phyloP scores from a whole-genome alignment of 2,888 invertebrate genomes.

The Periphyllus acericola region DNA sequence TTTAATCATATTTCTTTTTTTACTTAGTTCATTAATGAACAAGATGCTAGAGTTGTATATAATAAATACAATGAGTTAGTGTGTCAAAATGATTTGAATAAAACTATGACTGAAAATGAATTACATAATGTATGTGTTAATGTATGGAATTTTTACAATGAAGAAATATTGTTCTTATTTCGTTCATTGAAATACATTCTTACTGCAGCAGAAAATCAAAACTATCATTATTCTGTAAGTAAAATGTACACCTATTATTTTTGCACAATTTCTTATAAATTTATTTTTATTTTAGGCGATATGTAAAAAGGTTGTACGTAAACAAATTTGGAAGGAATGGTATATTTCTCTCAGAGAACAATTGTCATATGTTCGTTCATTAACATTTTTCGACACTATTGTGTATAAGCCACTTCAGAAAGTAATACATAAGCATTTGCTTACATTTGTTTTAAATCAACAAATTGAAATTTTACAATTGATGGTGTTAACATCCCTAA shows the following conservation, averaged over 20 bases:
- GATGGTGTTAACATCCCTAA: constrained; percentile 50
- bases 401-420: constrained; percentile 54
- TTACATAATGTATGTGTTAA: constrained; percentile 50
- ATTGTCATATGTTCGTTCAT: constrained; percentile 51
- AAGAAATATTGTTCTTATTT: constrained; percentile 54
- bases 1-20: background rate
- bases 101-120: constrained; percentile 40
- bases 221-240: constrained; percentile 46
- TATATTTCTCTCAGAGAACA: constrained; percentile 36
- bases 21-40: constrained; percentile 42
- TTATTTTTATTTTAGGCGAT: background rate
- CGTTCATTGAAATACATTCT: constrained; percentile 53
- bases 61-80: constrained; percentile 30
- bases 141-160: constrained; percentile 56
- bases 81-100: constrained; percentile 22
- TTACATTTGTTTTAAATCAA: constrained; percentile 53
- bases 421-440: constrained; percentile 31
- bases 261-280: too few relatives aligned
- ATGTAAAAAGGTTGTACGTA: constrained; percentile 40
- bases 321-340: constrained; percentile 58
- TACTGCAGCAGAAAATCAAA: constrained; percentile 49
- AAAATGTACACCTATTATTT: background rate
- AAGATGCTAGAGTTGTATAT: constrained; percentile 35
- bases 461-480: constrained; percentile 55
- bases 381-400: constrained; percentile 56